Percentiles rank a stretch among this genome's conserved stretches.
Evolutionary conservation across 2,113 vertebrate species (phyloP).

Genomic region (Typhlomys cinereus): DNA sequence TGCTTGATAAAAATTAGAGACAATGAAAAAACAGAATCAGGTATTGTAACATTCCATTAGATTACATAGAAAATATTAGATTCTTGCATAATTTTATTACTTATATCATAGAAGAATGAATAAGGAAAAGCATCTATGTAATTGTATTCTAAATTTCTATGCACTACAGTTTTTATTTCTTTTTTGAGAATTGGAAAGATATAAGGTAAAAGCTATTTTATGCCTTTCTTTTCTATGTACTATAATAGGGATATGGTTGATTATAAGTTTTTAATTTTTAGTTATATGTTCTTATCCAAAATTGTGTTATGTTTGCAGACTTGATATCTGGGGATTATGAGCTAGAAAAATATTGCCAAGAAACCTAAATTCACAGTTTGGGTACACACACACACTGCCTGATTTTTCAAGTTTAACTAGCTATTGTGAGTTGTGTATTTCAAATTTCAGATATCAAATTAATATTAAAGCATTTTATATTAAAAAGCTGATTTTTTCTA

Average conservation of each 20-base stretch:
- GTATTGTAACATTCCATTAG: background rate
- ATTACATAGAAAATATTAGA: background rate
- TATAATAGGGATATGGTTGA: background rate
- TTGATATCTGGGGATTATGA: conserved; percentile 27
- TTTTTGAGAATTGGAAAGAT: background rate
- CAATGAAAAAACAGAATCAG: background rate
- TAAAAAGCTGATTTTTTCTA: conserved; percentile 24
- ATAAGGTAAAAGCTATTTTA: background rate
- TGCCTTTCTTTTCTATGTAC: conserved; percentile 27
- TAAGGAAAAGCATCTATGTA: background rate
- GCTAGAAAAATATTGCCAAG: conserved; percentile 46
- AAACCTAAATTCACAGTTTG: conserved; percentile 38
- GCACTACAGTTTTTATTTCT: background rate
- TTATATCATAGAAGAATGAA: background rate
- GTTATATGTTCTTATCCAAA: conserved; percentile 30
- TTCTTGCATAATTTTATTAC: background rate
- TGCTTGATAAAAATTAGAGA: background rate
- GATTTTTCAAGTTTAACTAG: conserved; percentile 9
- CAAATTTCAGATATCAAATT: conserved; percentile 32
- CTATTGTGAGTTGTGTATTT: background rate
- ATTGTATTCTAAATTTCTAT: background rate
- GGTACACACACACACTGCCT: background rate
- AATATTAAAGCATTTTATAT: conserved; percentile 45
- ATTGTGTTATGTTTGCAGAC: background rate
- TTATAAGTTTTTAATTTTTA: conserved; percentile 39